Percentiles rank a stretch among this genome's conserved stretches.
Evolutionary conservation across 2,113 vertebrate species (phyloP).

Genomic region (Amia ocellicauda): DNA sequence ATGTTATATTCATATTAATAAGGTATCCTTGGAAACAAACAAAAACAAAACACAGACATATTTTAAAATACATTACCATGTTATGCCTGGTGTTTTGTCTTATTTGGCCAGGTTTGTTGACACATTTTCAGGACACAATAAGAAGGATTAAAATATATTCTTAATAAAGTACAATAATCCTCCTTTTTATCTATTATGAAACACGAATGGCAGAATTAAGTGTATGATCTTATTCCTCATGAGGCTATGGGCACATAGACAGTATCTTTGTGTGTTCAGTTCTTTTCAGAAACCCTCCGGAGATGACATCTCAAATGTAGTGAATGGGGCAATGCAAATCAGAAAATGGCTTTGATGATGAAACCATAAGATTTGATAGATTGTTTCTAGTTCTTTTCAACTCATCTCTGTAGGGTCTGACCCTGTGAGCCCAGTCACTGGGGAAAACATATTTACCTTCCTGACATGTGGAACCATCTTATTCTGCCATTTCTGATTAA

Average conservation of each 20-base stretch:
- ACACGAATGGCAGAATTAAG: neutral
- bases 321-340: constrained; percentile 3
- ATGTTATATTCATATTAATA: too few species aligned
- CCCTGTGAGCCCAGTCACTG: neutral
- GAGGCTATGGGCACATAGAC: neutral
- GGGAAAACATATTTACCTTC: neutral
- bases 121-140: too few species aligned
- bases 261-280: neutral
- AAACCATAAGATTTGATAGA: constrained; percentile 2
- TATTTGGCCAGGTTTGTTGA: too few species aligned
- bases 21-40: too few species aligned
- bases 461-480: too few species aligned
- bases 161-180: too few species aligned
- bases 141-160: too few species aligned
- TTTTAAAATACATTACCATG: too few species aligned
- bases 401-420: neutral
- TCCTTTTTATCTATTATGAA: neutral
- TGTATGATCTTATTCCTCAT: neutral
- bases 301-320: constrained; percentile 10
- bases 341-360: constrained; percentile 3
- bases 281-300: neutral
- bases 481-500: too few species aligned
- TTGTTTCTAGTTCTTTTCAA: neutral
- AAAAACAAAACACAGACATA: too few species aligned
- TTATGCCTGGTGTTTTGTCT: too few species aligned